These are phyloP conservation scores for Rafetus swinhoei DNA, from an alignment of 2,113 vertebrate genomes.

Conservation along the genomic window DNA sequence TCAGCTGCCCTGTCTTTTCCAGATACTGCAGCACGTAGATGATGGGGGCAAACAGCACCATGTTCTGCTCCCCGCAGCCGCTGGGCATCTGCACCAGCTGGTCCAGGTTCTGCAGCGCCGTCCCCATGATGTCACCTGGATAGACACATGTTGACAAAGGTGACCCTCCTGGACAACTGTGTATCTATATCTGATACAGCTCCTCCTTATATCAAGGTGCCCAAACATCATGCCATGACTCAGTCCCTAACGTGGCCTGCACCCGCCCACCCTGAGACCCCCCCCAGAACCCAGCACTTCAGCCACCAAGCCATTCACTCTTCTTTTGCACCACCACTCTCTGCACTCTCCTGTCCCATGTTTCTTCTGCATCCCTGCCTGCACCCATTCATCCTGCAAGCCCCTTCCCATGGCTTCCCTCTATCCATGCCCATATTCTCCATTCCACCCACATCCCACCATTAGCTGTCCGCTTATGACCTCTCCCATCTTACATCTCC, in stretches of 20 bases:
- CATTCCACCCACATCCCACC: background rate
- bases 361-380: background rate
- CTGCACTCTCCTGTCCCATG: background rate
- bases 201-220: background rate
- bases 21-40: conserved; percentile 88
- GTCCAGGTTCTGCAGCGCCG: conserved; percentile 78
- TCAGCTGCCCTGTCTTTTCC: conserved; percentile 82
- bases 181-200: background rate
- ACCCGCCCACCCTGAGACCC: background rate
- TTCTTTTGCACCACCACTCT: background rate
- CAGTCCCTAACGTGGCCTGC: background rate
- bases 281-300: background rate
- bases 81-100: conserved; percentile 74
- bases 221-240: background rate
- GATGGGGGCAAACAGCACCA: conserved; percentile 86
- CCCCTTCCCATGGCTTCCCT: background rate
- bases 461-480: background rate
- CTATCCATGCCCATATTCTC: background rate
- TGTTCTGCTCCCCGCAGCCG: conserved; percentile 90
- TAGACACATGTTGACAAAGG: background rate
- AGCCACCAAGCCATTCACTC: background rate
- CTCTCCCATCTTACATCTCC: background rate
- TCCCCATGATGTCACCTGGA: conserved; percentile 82
- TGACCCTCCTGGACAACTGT: background rate
- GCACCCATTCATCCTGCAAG: background rate